Conservation (phyloP, 2,888 invertebrate genomes). For the Zootermopsis nevadensis region DNA sequence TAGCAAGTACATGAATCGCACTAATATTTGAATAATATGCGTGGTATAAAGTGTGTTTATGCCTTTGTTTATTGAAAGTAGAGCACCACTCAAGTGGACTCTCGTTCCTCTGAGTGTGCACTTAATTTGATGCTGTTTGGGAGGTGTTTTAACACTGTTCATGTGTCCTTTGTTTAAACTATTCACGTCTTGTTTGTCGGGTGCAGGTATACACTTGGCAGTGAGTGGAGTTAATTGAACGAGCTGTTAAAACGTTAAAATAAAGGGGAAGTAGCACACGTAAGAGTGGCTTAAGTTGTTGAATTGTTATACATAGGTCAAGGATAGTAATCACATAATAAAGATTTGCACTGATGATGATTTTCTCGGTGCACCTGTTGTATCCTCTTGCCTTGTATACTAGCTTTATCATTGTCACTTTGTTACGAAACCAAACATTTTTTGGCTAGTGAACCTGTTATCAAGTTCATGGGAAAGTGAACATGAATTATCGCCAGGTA, state of each 20-base stretch:
- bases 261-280: not conserved
- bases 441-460: too few relatives aligned
- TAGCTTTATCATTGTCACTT: too few relatives aligned
- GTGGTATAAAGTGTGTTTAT: not conserved
- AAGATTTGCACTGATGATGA: too few relatives aligned
- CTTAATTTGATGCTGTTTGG: slow-evolving; percentile 4
- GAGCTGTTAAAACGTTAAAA: slow-evolving; percentile 27
- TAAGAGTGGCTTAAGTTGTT: not conserved
- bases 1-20: too few relatives aligned
- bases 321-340: too few relatives aligned
- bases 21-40: too few relatives aligned
- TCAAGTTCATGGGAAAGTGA: too few relatives aligned
- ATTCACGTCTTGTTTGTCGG: slow-evolving; percentile 23
- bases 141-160: slow-evolving; percentile 29
- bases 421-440: too few relatives aligned
- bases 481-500: too few relatives aligned
- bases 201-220: slow-evolving; percentile 15
- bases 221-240: slow-evolving; percentile 27
- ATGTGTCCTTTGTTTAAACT: slow-evolving; percentile 19
- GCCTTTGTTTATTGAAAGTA: slow-evolving; percentile 8
- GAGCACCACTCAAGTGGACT: slow-evolving; percentile 18
- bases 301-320: too few relatives aligned
- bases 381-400: too few relatives aligned
- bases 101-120: not conserved
- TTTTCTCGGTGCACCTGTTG: too few relatives aligned